Conservation (phyloP, 2,797 vertebrate genomes). For the Sebastiscus tertius region DNA sequence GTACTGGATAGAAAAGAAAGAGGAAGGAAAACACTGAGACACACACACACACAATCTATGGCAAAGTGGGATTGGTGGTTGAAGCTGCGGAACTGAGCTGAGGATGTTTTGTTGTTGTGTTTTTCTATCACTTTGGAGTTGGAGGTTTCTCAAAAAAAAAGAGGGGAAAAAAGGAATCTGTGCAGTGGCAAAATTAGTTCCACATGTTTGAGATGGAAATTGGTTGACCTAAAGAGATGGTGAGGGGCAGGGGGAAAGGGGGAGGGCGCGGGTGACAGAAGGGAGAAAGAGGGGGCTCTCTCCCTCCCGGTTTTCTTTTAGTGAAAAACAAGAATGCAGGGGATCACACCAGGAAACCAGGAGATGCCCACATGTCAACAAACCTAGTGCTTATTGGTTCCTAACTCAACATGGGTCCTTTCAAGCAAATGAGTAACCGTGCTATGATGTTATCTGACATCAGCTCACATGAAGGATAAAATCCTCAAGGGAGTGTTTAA, state of each 20-base stretch:
- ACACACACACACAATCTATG: constrained; percentile 46
- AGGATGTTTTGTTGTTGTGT: constrained; percentile 70
- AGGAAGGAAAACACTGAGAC: constrained; percentile 59
- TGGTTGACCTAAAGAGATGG: constrained; percentile 84
- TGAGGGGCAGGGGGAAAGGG: constrained; percentile 69
- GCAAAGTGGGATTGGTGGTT: constrained; percentile 51
- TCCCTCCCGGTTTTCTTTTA: constrained; percentile 48
- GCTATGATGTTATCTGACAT: constrained; percentile 48
- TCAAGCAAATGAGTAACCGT: constrained; percentile 45
- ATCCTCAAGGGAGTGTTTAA: constrained; percentile 9
- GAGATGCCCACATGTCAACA: constrained; percentile 76
- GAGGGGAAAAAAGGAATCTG: constrained; percentile 47
- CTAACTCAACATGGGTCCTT: constrained; percentile 59
- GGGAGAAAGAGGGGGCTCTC: constrained; percentile 59
- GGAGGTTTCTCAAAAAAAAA: constrained; percentile 54
- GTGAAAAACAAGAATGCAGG: constrained; percentile 68
- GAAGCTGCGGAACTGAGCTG: constrained; percentile 55
- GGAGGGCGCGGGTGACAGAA: constrained; percentile 51
- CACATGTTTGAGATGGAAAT: constrained; percentile 90
- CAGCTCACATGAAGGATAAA: constrained; percentile 27
- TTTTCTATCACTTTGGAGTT: constrained; percentile 65
- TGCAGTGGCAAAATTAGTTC: constrained; percentile 87
- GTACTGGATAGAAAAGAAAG: constrained; percentile 68
- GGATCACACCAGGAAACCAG: constrained; percentile 75
- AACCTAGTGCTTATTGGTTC: constrained; percentile 49